Evolutionary conservation across 2,797 vertebrate species (phyloP), one percentile per base, ranked within the genome.

Genomic region (Melanotaenia pygmaea): DNA sequence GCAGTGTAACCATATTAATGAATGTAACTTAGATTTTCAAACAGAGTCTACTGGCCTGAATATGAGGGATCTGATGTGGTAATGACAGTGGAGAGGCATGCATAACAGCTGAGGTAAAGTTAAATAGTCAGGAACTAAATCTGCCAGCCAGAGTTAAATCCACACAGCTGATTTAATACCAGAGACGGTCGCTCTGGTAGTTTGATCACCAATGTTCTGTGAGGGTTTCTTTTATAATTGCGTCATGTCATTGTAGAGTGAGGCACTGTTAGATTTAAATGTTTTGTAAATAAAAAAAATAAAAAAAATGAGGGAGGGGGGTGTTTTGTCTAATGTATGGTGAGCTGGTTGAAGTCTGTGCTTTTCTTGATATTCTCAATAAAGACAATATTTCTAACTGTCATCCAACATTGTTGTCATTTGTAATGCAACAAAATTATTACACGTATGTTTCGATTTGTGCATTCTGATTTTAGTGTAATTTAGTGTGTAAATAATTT

Each of bases 361-460:
- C 64, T 90, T 83, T 76, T 85, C 71, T 73, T 89, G 83, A 82
- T 67, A 38, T 87, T 86, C 68, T 86, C 67, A 93, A 89, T 94
- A 92, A 94, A 92, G 67, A 79, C 51, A 40, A 78, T 59, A 67
- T 83, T 88, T 91, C 38, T 80, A 79, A 89, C 84, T 62, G 80
- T 81, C 74, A 68, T 40, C 20, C 26, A 0, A 53, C 7, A 3
- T 50, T 7, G 16, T 30, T 38, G 5, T 53, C 34, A 20, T 38
- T 37, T 65, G 4, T 22, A 18, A 37, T n/a, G 28, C 30, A 16
- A n/a, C 9, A 18, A 20, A 38, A 28, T 43, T 13, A 56, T 30
- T 18, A 37, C n/a, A 10, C 24, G 1, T 6, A 22, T 38, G 2
- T 60, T 38, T 60, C 13, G 14, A 13, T 13, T 14, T n/a, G 8